Evolutionary conservation across 2,797 vertebrate genomes (phyloP).

Genomic region (Sebastes wilsoni): DNA sequence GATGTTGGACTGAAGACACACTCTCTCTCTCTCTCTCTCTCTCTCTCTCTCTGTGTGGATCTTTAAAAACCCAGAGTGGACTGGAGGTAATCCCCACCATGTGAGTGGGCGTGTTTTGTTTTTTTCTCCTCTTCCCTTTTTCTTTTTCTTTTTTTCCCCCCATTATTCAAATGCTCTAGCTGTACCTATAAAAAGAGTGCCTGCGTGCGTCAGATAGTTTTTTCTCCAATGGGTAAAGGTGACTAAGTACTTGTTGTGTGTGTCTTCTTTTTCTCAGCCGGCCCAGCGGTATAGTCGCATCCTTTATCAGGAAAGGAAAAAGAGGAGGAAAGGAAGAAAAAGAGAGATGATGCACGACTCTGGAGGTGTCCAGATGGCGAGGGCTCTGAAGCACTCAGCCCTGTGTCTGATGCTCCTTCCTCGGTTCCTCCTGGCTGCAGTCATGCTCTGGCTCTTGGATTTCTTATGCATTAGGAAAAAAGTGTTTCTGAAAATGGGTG

Average conservation of each 20-base stretch:
- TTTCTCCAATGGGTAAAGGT: slow-evolving; percentile 74
- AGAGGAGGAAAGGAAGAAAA: not conserved
- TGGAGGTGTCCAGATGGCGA: slow-evolving; percentile 87
- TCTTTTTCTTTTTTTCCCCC: slow-evolving; percentile 68
- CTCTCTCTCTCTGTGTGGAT: slow-evolving; percentile 15
- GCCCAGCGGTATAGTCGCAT: slow-evolving; percentile 49
- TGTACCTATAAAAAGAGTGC: slow-evolving; percentile 91
- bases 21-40: not conserved
- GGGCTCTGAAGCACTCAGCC: slow-evolving; percentile 89
- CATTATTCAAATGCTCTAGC: slow-evolving; percentile 88
- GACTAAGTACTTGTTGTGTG: slow-evolving; percentile 56
- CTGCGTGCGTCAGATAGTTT: slow-evolving; percentile 77
- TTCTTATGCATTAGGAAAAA: slow-evolving; percentile 95
- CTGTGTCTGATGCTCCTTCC: slow-evolving; percentile 95
- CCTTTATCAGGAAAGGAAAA: not conserved
- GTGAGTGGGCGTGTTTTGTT: slow-evolving; percentile 94
- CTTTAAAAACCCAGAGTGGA: slow-evolving; percentile 75
- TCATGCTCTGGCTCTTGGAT: slow-evolving; percentile 96
- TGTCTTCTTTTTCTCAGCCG: not conserved
- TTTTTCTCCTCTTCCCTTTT: slow-evolving; percentile 53
- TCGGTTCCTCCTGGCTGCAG: slow-evolving; percentile 93
- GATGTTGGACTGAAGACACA: slow-evolving; percentile 6
- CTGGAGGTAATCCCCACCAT: slow-evolving; percentile 93
- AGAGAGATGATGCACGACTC: slow-evolving; percentile 87
- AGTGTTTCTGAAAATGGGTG: slow-evolving; percentile 85